Percentiles rank a stretch among this genome's conserved stretches.
phyloP scores from a whole-genome alignment of 2,888 invertebrate species.

The Caenorhabditis sp. region DNA sequence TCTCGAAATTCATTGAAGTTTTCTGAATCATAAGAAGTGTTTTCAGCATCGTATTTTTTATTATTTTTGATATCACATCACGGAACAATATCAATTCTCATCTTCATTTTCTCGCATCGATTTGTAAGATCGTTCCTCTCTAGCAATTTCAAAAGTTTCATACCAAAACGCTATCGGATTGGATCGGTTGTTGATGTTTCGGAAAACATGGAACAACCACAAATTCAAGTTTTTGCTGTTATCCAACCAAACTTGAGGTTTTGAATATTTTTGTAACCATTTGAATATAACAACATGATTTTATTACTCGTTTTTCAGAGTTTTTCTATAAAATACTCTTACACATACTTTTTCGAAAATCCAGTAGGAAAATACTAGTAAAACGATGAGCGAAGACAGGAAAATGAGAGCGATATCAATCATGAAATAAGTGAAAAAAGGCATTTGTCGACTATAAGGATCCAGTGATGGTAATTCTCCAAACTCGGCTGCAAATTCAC shows the following conservation, averaged over 20 bases:
- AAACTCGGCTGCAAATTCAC: too few relatives aligned
- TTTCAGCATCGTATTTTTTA: constrained; percentile 15
- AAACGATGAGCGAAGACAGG: too few relatives aligned
- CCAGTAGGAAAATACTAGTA: too few relatives aligned
- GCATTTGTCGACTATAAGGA: constrained; percentile 21
- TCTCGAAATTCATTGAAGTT: neutral
- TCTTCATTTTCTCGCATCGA: constrained; percentile 25
- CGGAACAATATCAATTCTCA: constrained; percentile 17
- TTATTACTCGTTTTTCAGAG: too few relatives aligned
- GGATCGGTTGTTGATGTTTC: constrained; percentile 11
- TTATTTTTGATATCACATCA: constrained; percentile 22
- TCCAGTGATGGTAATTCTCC: constrained; percentile 19
- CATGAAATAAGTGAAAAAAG: constrained; percentile 20
- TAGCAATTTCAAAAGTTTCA: neutral
- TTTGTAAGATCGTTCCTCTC: constrained; percentile 14
- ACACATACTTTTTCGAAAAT: too few relatives aligned
- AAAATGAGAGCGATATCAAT: constrained; percentile 5
- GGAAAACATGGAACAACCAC: constrained; percentile 9
- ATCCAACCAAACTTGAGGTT: constrained; percentile 11
- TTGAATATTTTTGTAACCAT: neutral
- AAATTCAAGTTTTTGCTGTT: constrained; percentile 23
- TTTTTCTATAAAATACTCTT: too few relatives aligned
- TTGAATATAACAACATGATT: neutral
- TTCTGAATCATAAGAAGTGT: too few relatives aligned
- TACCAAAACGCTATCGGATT: constrained; percentile 15